Evolutionary conservation across 2,113 vertebrate genomes (phyloP).

Genomic region (Lynx canadensis): DNA sequence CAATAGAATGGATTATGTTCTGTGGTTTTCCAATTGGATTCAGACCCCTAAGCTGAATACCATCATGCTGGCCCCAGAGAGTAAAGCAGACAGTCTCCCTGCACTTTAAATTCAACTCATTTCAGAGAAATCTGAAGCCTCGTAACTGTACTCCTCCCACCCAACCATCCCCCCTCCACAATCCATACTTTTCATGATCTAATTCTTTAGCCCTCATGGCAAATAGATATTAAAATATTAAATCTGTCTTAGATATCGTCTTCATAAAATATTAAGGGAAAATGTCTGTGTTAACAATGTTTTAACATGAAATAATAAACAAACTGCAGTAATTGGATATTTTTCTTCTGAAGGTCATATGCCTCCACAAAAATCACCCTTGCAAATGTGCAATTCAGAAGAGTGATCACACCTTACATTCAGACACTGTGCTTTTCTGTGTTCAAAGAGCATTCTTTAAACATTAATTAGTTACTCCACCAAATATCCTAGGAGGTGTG

Average conservation of each 20-base stretch:
- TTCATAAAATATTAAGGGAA: conserved; percentile 77
- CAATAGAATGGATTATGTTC: not conserved
- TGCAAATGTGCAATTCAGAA: conserved; percentile 5
- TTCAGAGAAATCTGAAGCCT: not conserved
- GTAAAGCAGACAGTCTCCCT: not conserved
- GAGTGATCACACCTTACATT: not conserved
- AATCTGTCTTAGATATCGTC: conserved; percentile 68
- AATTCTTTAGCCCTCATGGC: conserved; percentile 19
- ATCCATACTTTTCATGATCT: not conserved
- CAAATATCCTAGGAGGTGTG: conserved; percentile 34
- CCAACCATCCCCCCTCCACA: not conserved
- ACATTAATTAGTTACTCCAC: conserved; percentile 44
- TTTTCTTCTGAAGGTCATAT: conserved; percentile 67
- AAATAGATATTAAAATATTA: conserved; percentile 79
- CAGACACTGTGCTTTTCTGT: not conserved
- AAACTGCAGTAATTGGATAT: conserved; percentile 58
- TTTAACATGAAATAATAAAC: conserved; percentile 71
- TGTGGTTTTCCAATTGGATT: not conserved
- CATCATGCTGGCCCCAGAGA: not conserved
- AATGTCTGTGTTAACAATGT: conserved; percentile 67
- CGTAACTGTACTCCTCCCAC: not conserved
- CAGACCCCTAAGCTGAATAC: not conserved
- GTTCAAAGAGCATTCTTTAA: conserved; percentile 55
- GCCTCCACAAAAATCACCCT: conserved; percentile 40
- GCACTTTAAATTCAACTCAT: not conserved